phyloP scores from a whole-genome alignment of 2,797 vertebrate species.

The Molothrus aeneus region DNA sequence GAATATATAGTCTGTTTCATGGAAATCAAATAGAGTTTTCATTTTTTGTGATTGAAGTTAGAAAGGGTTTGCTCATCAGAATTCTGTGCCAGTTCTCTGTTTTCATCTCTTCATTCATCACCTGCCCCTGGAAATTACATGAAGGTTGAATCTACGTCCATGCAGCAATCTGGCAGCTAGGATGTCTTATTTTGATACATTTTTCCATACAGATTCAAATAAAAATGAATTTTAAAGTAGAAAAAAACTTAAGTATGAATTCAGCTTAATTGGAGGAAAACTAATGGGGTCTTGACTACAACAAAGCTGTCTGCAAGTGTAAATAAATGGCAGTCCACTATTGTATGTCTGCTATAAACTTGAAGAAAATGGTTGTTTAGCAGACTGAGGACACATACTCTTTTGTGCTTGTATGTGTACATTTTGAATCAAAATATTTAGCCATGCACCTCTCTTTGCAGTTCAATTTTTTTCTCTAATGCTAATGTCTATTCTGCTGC shows the following conservation, averaged over 20 bases:
- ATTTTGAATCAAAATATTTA: background rate
- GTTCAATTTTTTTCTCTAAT: background rate
- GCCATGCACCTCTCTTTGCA: background rate
- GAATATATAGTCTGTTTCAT: background rate
- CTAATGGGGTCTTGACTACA: background rate
- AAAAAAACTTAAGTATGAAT: background rate
- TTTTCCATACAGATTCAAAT: background rate
- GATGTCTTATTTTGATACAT: background rate
- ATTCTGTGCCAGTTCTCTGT: constrained; percentile 1
- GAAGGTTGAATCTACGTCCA: background rate
- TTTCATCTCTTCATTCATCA: constrained; percentile 31
- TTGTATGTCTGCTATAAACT: background rate
- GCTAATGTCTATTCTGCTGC: background rate
- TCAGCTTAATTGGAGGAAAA: background rate
- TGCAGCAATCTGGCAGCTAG: background rate
- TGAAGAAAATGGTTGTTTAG: background rate
- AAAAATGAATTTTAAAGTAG: background rate
- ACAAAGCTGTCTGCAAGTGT: background rate
- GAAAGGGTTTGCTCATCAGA: background rate
- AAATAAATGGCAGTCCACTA: background rate
- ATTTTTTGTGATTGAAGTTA: background rate
- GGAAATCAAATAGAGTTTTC: constrained; percentile 8
- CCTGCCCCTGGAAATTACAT: constrained; percentile 13
- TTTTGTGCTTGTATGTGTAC: background rate
- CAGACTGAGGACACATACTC: background rate